Base-by-base conservation (phyloP, 2,797 vertebrate genomes). In the Enteromius argenteus region DNA sequence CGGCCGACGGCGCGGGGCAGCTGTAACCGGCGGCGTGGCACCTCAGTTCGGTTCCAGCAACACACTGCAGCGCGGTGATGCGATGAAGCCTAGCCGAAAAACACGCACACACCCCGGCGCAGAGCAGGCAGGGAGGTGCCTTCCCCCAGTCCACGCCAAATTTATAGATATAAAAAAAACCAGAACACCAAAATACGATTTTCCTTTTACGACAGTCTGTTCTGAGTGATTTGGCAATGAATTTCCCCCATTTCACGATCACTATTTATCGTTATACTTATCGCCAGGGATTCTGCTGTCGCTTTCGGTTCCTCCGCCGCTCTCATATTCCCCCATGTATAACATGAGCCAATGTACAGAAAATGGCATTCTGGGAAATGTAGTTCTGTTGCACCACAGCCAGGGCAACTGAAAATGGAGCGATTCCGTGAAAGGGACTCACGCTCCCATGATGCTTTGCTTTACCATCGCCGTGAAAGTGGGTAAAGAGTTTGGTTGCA, bases 311-410 rank as follows among this genome's bases (percentile, higher is more conserved):
- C 89, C 35, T 89, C 86, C 89, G 90, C 91, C 89, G 92, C 92
- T 93, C 93, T 90, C 91, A 90, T 91, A 92, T 93, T 89, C 89
- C 89, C 82, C 89, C 85, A 85, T 86, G 89, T 87, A 90, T 91
- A 90, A 90, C 92, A 91, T 90, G 91, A 91, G 91, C 91, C 92
- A 91, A 88, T 84, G 89, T 90, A 89, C 90, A 92, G 90, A 90
- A 91, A 88, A 85, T 84, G 39, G 91, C 76, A 30, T 86, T 85
- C 44, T 90, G 93, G 94, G 92, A 92, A 87, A 77, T 89, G 90
- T 21, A 85, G 93, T 94, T 67, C 19, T 0, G 0, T 0, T 15
- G 27, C 49, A 0, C 35, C 42, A 15, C 67, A 75, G 58, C 39
- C 76, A 44, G 3, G 3, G 2, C 13, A 19, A 69, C n/a, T 0